Evolutionary conservation across 2,888 invertebrate species (phyloP).

Genomic region (Cheilosia scutellata): DNA sequence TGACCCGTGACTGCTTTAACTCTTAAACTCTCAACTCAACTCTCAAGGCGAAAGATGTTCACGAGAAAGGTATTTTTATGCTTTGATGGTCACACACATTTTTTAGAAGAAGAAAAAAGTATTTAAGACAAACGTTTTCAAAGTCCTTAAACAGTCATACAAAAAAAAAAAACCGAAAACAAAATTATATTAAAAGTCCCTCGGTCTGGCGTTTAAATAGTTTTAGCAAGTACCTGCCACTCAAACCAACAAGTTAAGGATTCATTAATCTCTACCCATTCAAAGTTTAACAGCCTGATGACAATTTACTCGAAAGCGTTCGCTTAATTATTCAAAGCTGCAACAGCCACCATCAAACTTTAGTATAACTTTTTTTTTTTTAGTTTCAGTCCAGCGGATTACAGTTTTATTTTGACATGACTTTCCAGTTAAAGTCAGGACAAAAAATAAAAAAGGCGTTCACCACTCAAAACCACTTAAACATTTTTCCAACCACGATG

Average conservation of each 20-base stretch:
- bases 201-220: background rate
- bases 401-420: conserved; percentile 29
- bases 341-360: background rate
- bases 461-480: conserved; percentile 26
- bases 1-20: too few species aligned
- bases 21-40: too few species aligned
- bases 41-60: too few species aligned
- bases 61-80: too few species aligned
- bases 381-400: background rate
- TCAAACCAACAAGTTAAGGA: background rate
- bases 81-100: too few species aligned
- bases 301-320: background rate
- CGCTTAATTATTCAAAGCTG: conserved; percentile 16
- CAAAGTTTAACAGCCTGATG: conserved; percentile 2
- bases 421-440: conserved; percentile 3
- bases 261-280: background rate
- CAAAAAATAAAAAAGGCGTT: background rate
- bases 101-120: too few species aligned
- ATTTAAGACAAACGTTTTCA: too few species aligned
- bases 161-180: too few species aligned
- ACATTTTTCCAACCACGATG: conserved; percentile 19
- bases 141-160: too few species aligned
- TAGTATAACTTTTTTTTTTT: background rate
- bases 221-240: background rate
- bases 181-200: too few species aligned